Conservation (phyloP, 1,140 invertebrate genomes). For the Ostrea edulis region DNA sequence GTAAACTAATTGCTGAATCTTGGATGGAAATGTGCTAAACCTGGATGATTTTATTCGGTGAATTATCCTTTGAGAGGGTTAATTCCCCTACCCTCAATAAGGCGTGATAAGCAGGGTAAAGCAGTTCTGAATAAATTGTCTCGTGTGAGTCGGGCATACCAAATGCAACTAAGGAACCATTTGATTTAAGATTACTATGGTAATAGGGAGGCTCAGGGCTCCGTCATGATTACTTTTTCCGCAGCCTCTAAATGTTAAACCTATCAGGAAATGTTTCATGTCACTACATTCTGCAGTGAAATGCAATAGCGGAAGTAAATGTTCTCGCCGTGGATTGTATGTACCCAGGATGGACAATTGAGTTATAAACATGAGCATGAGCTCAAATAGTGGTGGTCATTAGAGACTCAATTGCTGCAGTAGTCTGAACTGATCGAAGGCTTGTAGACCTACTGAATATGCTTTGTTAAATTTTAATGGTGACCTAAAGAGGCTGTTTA, state of each 20-base stretch:
- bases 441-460: too few species aligned
- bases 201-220: conserved; percentile 41
- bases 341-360: conserved; percentile 24
- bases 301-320: conserved; percentile 32
- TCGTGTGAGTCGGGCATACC: conserved; percentile 32
- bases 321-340: conserved; percentile 1
- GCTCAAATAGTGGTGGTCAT: conserved; percentile 37
- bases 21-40: neutral
- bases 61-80: neutral
- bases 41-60: neutral
- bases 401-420: neutral
- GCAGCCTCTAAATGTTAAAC: conserved; percentile 43
- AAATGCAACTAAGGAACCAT: neutral
- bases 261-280: conserved; percentile 44
- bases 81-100: conserved; percentile 39
- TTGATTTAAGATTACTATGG: conserved; percentile 6
- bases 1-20: too few species aligned
- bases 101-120: conserved; percentile 36
- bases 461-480: conserved; percentile 32
- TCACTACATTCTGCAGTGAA: conserved; percentile 22
- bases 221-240: neutral
- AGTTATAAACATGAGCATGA: conserved; percentile 39
- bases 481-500: conserved; percentile 30
- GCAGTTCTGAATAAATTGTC: conserved; percentile 34
- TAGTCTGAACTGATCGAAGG: conserved; percentile 18